Base-by-base conservation (phyloP, 2,888 invertebrate species). In the Agonopterix alstromeriana region DNA sequence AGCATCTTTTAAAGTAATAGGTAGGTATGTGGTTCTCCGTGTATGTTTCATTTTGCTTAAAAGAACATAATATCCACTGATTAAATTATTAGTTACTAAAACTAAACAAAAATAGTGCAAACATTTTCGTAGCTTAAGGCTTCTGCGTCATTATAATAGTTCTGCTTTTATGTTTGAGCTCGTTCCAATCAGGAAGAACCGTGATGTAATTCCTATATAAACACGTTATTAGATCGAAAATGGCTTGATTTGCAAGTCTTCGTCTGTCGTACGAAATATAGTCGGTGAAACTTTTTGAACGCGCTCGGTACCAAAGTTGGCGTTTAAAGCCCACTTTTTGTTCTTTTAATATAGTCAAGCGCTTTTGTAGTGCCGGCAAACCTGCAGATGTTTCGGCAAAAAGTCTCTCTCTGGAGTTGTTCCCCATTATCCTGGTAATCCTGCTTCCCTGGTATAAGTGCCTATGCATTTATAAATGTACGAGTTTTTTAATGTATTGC, bases 81-180 rank as follows among this genome's bases (percentile, higher is more conserved):
- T 27, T 27, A 27, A 27, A 27, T 27, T 27, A 27, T 27, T 27
- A 27, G 27, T 27, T 27, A 27, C 27, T 27, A 27, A 27, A 38
- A 10, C 38, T n/a, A 38, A 8, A 42, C 42, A 42, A 42, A 42
- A n/a, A 10, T 11, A 11, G 11, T 11, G 42, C 38, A 46, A 53
- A 54, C 59, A 63, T 68, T 67, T 65, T 52, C 55, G 54, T 60
- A 60, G 54, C 56, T 65, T 56, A 62, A 67, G 55, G 63, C 64
- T 58, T 65, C 63, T 60, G 63, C 67, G 58, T 67, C 69, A 67
- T 73, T 67, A 73, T 74, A 66, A 65, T 67, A 70, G 69, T 67
- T 57, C 56, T 56, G 65, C 63, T 66, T 71, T 75, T 70, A 71
- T 63, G 63, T 57, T 53, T 54, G 1, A 5, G 27, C 27, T 7